Percentiles rank a stretch among this genome's conserved stretches.
These are phyloP conservation scores for Sander lucioperca DNA, from an alignment of 2,113 vertebrate species.

Conservation along the genomic window DNA sequence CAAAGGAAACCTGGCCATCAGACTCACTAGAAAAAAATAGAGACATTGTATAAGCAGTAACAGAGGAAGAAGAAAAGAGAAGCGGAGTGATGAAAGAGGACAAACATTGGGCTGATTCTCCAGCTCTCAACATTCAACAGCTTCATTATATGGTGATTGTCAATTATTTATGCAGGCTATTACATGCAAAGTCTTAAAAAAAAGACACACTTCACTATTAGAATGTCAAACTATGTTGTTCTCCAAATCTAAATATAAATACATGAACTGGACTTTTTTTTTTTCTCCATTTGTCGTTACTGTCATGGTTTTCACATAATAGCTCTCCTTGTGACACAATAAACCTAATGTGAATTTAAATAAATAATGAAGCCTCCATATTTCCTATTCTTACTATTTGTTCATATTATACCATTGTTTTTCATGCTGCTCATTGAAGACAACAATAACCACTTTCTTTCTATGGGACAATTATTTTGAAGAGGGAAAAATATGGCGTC, in stretches of 20 bases:
- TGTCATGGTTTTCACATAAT: background rate
- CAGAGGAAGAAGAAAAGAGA: background rate
- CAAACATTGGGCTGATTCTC: slow-evolving; percentile 6
- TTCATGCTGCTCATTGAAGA: background rate
- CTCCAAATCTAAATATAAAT: background rate
- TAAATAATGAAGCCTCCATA: background rate
- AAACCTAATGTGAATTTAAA: background rate
- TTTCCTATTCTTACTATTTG: background rate
- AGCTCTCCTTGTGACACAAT: background rate
- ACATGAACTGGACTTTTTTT: background rate
- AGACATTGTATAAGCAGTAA: slow-evolving; percentile 1
- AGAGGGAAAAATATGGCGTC: background rate
- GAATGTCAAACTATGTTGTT: slow-evolving; percentile 12
- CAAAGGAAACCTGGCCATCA: background rate
- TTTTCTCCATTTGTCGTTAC: background rate
- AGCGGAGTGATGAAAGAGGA: slow-evolving; percentile 4
- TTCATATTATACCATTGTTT: background rate
- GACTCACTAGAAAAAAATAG: background rate
- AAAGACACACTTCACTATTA: slow-evolving; percentile 23
- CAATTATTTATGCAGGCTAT: slow-evolving; percentile 17
- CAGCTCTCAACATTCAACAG: slow-evolving; percentile 8
- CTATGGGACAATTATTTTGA: background rate
- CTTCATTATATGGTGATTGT: slow-evolving; percentile 31
- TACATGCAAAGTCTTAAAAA: slow-evolving; percentile 1
- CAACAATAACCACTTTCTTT: background rate